A percentile compares a stretch with the other conserved stretches of the same genome.
Conservation (phyloP, 2,888 invertebrate species). For the Steinernema scapterisci region DNA sequence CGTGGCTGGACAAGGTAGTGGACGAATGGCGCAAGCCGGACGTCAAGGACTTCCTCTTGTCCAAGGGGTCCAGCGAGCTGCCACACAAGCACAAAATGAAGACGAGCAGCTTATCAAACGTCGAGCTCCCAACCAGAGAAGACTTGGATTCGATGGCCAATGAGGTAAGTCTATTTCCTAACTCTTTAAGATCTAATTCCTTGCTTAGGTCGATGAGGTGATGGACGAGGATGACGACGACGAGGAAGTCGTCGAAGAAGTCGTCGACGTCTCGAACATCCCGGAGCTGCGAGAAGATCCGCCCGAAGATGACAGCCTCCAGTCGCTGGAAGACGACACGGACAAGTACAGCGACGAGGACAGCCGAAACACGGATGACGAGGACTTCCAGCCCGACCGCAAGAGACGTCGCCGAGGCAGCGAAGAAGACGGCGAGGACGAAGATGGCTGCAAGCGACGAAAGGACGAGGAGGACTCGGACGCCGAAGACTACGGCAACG, state of each 20-base stretch:
- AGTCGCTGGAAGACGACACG: neutral
- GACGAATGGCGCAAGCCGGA: conserved; percentile 58
- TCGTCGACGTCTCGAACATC: neutral
- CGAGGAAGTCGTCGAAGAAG: conserved; percentile 36
- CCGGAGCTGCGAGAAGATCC: neutral
- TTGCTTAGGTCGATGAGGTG: conserved; percentile 50
- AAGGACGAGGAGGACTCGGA: neutral
- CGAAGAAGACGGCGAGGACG: conserved; percentile 1
- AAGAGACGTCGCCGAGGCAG: neutral
- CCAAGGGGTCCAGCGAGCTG: conserved; percentile 24
- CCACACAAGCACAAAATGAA: conserved; percentile 20
- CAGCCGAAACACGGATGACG: neutral
- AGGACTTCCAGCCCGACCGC: neutral
- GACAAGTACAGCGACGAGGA: conserved; percentile 24
- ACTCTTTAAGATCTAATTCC: neutral
- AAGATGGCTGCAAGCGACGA: neutral
- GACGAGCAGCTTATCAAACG: neutral
- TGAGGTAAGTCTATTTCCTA: conserved; percentile 43
- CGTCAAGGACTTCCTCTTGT: neutral
- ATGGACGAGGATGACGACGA: conserved; percentile 53
- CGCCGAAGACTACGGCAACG: neutral
- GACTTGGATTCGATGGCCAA: conserved; percentile 49
- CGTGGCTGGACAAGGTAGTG: conserved; percentile 59
- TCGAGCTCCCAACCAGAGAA: conserved; percentile 35
- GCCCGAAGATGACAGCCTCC: neutral